Evolutionary conservation across 2,888 invertebrate species (phyloP), one percentile per base, ranked within the genome.

Genomic region (Odontocolon sp.): DNA sequence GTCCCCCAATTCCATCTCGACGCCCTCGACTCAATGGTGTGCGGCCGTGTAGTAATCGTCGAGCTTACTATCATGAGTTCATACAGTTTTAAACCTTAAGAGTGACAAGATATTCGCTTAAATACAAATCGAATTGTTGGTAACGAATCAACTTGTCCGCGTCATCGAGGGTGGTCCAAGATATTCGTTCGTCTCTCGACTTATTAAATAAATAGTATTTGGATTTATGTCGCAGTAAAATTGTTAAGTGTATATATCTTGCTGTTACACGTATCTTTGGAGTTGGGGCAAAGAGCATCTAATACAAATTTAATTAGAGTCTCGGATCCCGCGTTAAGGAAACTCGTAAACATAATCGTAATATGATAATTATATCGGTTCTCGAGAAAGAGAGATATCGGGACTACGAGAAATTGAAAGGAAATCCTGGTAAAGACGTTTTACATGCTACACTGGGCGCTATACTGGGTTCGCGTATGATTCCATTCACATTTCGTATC

Each of bases 1-100:
- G 85, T 85, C 87, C 87, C 88, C 87, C 83, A 86, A 87, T 87
- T 87, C 85, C 84, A 82, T 85, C 84, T 87, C 85, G 84, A 80
- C 80, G 81, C 82, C 81, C 81, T 75, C 80, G 79, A 33, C 31
- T 69, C 69, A 31, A 61, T 45, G 31, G 50, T 28, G 11, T 18
- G 26, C 59, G 57, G 38, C 26, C 52, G 36, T 54, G 61, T 59
- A 54, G 54, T 50, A 52, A 52, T 67, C 67, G 57, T 66, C 50
- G 57, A 23, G 42, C 36, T 64, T 31, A 26, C 59, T 42, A 16
- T 8, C 38, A n/a, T n/a, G n/a, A n/a, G n/a, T n/a, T n/a, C n/a
- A n/a, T n/a, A n/a, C n/a, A n/a, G n/a, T n/a, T n/a, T n/a, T n/a
- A n/a, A n/a, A n/a, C n/a, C n/a, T n/a, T n/a, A n/a, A n/a, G n/a